Conservation (phyloP, 2,797 vertebrate species). For the Pempheris klunzingeri region DNA sequence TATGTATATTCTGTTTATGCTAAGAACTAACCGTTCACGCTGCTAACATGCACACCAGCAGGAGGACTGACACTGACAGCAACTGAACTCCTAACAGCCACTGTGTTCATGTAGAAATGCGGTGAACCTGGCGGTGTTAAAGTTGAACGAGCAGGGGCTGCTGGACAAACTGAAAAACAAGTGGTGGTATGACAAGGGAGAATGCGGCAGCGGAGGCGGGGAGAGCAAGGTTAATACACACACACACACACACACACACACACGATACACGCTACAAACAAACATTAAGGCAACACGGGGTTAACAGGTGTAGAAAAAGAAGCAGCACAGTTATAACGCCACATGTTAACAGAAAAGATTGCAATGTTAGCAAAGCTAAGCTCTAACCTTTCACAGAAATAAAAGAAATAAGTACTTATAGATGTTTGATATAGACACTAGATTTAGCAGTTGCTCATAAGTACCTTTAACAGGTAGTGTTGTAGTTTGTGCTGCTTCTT, state of each 20-base stretch:
- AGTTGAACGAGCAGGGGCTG: slow-evolving; percentile 99
- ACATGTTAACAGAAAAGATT: slow-evolving; percentile 24
- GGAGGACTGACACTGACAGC: slow-evolving; percentile 44
- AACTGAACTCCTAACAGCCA: slow-evolving; percentile 83
- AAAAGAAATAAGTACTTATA: background rate
- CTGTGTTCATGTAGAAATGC: slow-evolving; percentile 99
- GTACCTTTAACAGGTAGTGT: slow-evolving; percentile 26
- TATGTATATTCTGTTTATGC: slow-evolving; percentile 46
- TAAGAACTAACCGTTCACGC: slow-evolving; percentile 21
- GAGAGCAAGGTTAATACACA: slow-evolving; percentile 97
- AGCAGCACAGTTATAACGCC: slow-evolving; percentile 61
- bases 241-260: slow-evolving; percentile 43
- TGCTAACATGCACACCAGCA: slow-evolving; percentile 55
- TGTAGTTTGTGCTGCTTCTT: slow-evolving; percentile 92
- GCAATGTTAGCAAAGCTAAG: background rate
- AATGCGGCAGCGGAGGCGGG: slow-evolving; percentile 99
- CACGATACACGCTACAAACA: slow-evolving; percentile 37
- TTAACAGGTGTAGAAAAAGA: slow-evolving; percentile 52
- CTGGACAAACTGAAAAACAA: slow-evolving; percentile 99
- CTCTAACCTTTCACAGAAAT: background rate
- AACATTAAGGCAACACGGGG: slow-evolving; percentile 46
- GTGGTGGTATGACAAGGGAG: slow-evolving; percentile 99
- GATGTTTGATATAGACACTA: background rate
- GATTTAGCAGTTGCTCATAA: background rate
- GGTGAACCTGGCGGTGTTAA: slow-evolving; percentile 99